These are phyloP conservation scores for Sarcophaga variegata DNA, from an alignment of 2,888 invertebrate species.

Conservation along the genomic window DNA sequence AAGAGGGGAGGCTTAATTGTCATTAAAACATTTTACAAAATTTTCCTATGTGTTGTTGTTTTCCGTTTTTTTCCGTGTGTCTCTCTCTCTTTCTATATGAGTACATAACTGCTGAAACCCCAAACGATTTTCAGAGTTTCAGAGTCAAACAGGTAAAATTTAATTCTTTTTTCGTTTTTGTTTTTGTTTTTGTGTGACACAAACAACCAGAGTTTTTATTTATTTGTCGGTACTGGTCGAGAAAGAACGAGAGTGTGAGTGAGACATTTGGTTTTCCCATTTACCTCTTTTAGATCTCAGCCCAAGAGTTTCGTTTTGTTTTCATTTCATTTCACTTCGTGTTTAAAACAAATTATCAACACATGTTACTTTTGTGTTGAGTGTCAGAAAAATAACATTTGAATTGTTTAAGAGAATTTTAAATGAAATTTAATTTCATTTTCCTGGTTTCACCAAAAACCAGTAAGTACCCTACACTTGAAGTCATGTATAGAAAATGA, in stretches of 20 bases:
- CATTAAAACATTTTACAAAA: slow-evolving; percentile 65
- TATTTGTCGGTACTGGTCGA: slow-evolving; percentile 33
- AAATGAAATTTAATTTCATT: slow-evolving; percentile 35
- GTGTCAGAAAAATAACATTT: slow-evolving; percentile 58
- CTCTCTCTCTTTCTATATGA: too few relatives aligned
- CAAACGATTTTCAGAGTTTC: too few relatives aligned
- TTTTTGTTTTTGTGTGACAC: slow-evolving; percentile 39
- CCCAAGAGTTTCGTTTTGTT: too few relatives aligned
- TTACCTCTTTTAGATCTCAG: too few relatives aligned
- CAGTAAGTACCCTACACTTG: background rate
- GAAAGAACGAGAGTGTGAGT: too few relatives aligned
- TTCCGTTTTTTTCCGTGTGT: background rate
- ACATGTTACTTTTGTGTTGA: slow-evolving; percentile 58
- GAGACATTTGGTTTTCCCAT: too few relatives aligned
- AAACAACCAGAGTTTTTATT: slow-evolving; percentile 17
- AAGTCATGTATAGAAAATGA: too few relatives aligned
- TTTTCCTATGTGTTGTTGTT: background rate
- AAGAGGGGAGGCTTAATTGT: slow-evolving; percentile 65
- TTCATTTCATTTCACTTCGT: background rate
- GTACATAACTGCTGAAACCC: too few relatives aligned
- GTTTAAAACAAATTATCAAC: slow-evolving; percentile 65
- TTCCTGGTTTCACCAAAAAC: background rate
- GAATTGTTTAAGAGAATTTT: slow-evolving; percentile 44
- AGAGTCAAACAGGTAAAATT: slow-evolving; percentile 54
- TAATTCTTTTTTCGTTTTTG: slow-evolving; percentile 26